Evolutionary conservation across 30 jellyfish, hydroid and myxozoan species (phyloP), one percentile per base, ranked within the genome.

Genomic region (Sanderia malayensis): DNA sequence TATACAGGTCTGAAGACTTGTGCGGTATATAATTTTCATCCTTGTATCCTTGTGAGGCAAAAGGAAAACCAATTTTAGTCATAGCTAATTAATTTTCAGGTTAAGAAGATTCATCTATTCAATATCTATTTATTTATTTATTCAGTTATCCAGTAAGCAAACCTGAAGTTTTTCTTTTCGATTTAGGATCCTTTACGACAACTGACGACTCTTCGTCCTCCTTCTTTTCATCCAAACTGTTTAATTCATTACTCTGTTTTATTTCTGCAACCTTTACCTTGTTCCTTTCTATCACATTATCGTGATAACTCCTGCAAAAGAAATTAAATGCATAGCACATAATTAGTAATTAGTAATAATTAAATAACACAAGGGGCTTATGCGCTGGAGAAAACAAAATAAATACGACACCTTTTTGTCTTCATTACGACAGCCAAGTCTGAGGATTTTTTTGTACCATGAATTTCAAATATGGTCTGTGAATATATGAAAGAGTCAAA

Each of bases 331-430:
- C n/a, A n/a, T n/a, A n/a, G n/a, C n/a, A n/a, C n/a, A n/a, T n/a
- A n/a, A n/a, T n/a, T n/a, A n/a, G n/a, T n/a, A n/a, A n/a, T n/a
- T n/a, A n/a, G n/a, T n/a, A n/a, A n/a, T n/a, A n/a, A n/a, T n/a
- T n/a, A n/a, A n/a, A n/a, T n/a, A n/a, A n/a, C n/a, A n/a, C n/a
- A n/a, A n/a, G n/a, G n/a, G n/a, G n/a, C n/a, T n/a, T n/a, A n/a
- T n/a, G n/a, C n/a, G n/a, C n/a, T n/a, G n/a, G n/a, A n/a, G n/a
- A n/a, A n/a, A n/a, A n/a, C n/a, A n/a, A n/a, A n/a, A n/a, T n/a
- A n/a, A n/a, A n/a, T n/a, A n/a, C n/a, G n/a, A n/a, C n/a, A 83
- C 97, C 97, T 69, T 64, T 89, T 89, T n/a, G 76, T 49, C 31
- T 83, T 89, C 97, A 89, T 89, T 31, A 89, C 62, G 44, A 32